phyloP scores from a whole-genome alignment of 2,797 vertebrate genomes.

The Coluber constrictor region DNA sequence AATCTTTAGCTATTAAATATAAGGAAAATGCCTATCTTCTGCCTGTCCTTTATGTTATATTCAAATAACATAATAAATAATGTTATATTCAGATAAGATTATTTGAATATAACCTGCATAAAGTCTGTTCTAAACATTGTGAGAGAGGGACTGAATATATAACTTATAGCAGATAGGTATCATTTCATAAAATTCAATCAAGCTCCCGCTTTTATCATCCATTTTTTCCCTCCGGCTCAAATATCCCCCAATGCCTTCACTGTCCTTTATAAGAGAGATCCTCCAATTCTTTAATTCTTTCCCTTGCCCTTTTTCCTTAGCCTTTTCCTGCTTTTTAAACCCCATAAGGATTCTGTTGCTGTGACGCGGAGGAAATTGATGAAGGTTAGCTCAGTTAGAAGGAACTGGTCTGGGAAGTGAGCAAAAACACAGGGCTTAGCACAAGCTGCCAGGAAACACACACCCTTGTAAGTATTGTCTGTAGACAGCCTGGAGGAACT shows the following conservation, averaged over 20 bases:
- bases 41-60: too few relatives aligned
- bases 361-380: too few relatives aligned
- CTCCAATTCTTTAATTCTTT: background rate
- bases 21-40: background rate
- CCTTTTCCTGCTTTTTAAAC: background rate
- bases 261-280: background rate
- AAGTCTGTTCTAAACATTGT: background rate
- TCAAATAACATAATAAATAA: too few relatives aligned
- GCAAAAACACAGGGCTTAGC: background rate
- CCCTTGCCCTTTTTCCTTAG: background rate
- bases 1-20: background rate
- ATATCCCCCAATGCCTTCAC: background rate
- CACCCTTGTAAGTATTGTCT: slow-evolving; percentile 2
- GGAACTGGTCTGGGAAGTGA: background rate
- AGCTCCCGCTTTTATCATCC: background rate
- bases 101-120: background rate
- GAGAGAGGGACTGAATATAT: too few relatives aligned
- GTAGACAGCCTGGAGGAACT: slow-evolving; percentile 4
- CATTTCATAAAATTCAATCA: background rate
- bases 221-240: background rate
- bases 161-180: background rate
- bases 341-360: background rate
- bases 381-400: background rate
- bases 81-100: background rate
- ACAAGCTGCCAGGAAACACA: background rate